These are phyloP conservation scores for Nasonovia ribisnigri DNA, from an alignment of 2,888 invertebrate genomes.

Conservation along the genomic window DNA sequence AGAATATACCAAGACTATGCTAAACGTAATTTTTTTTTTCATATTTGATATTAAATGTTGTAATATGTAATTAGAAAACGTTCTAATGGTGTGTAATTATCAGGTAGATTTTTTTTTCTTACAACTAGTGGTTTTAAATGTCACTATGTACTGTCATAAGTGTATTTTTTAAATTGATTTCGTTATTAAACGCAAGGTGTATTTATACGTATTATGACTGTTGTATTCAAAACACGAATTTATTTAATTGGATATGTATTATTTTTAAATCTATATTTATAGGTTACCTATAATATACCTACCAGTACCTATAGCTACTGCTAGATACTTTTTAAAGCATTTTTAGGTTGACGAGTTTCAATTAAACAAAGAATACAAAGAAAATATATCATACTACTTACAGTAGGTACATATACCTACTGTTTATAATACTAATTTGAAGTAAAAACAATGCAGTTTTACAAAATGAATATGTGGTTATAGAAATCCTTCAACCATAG, in stretches of 20 bases:
- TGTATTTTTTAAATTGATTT: background rate
- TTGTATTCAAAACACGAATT: background rate
- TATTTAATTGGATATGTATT: background rate
- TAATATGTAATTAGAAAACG: background rate
- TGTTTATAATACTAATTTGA: too few species aligned
- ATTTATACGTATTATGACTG: background rate
- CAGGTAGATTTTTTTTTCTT: background rate
- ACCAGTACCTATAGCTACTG: too few species aligned
- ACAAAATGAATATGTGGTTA: background rate
- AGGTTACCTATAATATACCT: too few species aligned
- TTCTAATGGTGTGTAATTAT: background rate
- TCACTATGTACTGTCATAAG: background rate
- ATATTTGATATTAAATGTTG: background rate
- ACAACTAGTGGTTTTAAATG: background rate
- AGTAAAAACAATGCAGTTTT: background rate
- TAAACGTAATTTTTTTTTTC: background rate
- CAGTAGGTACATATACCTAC: too few species aligned
- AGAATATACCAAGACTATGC: background rate
- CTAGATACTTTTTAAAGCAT: background rate
- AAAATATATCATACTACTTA: background rate
- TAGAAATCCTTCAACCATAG: slow-evolving; percentile 8
- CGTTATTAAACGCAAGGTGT: background rate
- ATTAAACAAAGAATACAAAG: background rate
- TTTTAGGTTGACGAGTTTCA: background rate
- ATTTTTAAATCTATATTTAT: background rate